Conservation (phyloP, 2,113 vertebrate genomes). For the Actenoides lindsayi region DNA sequence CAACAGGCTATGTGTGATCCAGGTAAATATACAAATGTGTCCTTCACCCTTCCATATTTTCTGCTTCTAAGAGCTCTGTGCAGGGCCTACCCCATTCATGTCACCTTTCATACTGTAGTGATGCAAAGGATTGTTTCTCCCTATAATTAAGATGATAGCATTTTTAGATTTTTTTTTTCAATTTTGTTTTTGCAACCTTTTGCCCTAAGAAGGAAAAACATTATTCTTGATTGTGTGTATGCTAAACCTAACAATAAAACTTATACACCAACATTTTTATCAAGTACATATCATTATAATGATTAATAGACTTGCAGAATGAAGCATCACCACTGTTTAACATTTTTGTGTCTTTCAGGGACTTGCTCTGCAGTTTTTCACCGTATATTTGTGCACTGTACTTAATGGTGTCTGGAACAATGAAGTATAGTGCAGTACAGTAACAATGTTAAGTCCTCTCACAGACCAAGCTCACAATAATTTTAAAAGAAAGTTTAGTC, state of each 20-base stretch:
- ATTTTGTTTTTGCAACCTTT: background rate
- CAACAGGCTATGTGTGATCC: background rate
- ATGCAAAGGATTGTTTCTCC: background rate
- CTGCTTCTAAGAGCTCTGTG: background rate
- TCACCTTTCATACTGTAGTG: background rate
- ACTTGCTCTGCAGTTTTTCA: background rate
- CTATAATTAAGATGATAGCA: background rate
- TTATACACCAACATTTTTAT: background rate
- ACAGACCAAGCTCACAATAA: background rate
- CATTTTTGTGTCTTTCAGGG: background rate
- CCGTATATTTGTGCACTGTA: background rate
- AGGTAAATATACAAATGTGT: background rate
- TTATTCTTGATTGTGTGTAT: background rate
- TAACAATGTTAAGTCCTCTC: background rate
- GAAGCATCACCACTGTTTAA: background rate
- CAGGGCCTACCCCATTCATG: background rate
- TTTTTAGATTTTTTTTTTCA: background rate
- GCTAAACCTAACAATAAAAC: background rate
- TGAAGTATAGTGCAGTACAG: background rate
- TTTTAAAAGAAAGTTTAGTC: background rate
- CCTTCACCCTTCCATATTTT: background rate
- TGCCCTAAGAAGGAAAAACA: background rate
- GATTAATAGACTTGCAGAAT: background rate
- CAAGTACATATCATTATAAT: background rate
- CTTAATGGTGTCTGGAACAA: background rate